Evolutionary conservation across 1,140 invertebrate species (phyloP).

Genomic region (Bombus affinis): DNA sequence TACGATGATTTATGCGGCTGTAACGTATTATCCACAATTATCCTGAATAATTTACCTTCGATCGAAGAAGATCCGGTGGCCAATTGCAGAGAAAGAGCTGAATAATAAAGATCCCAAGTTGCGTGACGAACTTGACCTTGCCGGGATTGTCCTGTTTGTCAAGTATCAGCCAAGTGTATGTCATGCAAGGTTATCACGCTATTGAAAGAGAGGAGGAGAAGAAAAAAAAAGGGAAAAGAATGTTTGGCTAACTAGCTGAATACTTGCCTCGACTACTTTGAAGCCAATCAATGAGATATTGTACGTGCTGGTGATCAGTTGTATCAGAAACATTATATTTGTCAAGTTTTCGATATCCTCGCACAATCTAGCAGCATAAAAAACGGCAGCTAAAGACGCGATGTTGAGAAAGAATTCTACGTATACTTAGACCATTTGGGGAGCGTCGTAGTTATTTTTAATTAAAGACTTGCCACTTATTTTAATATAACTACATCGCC

Average conservation of each 20-base stretch:
- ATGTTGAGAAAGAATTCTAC: background rate
- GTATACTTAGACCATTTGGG: too few species aligned
- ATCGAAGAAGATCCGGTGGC: constrained; percentile 57
- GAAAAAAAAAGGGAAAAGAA: background rate
- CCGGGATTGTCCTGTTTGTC: constrained; percentile 46
- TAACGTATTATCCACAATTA: background rate
- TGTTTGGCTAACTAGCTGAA: background rate
- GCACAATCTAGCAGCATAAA: constrained; percentile 54
- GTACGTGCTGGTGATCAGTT: constrained; percentile 67
- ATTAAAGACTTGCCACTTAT: too few species aligned
- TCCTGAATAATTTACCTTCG: constrained; percentile 39
- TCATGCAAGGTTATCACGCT: background rate
- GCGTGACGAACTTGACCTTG: constrained; percentile 53
- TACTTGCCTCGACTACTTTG: constrained; percentile 64
- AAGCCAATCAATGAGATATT: constrained; percentile 70
- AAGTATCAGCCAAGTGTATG: background rate
- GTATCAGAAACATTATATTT: constrained; percentile 59
- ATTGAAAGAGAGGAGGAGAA: background rate
- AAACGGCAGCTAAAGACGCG: background rate
- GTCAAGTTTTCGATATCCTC: constrained; percentile 59
- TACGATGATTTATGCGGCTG: background rate
- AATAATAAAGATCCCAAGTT: constrained; percentile 43
- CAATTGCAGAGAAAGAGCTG: constrained; percentile 65
- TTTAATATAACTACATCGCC: too few species aligned
- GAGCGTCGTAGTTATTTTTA: too few species aligned